Base-by-base conservation (phyloP, 1,140 invertebrate genomes). In the Protaetia brevitarsis region DNA sequence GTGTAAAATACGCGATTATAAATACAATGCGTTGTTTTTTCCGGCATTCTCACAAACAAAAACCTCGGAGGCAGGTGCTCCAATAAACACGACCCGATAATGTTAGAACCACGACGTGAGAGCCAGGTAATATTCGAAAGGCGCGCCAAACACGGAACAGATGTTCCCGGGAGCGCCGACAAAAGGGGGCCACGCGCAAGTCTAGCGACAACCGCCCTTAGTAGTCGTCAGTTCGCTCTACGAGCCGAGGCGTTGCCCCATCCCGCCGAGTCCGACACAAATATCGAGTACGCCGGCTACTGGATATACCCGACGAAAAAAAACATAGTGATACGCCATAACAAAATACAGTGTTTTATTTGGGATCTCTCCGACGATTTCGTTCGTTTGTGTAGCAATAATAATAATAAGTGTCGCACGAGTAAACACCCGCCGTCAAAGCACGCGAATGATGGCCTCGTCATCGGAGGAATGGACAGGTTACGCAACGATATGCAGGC, bases 401-500 rank as follows among this genome's bases (percentile, higher is more conserved):
- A n/a, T n/a, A n/a, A n/a, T n/a, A n/a, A n/a, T n/a, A n/a, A 51
- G 41, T 51, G 41, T 23, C 26, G 41, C 41, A 51, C 41, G 6
- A 51, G 19, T 51, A 23, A 23, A 51, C 41, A 51, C 26, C 11
- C 21, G 21, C 41, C 41, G 11, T 23, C 16, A 11, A 16, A 29
- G 57, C n/a, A 30, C 34, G 30, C 13, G 29, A 56, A 51, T 37
- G 45, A 74, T 74, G 74, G 69, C 69, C 60, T 65, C 37, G 31
- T 61, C n/a, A n/a, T n/a, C 41, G 28, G 74, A 76, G n/a, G 64
- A 61, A 37, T 78, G 76, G 76, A 65, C 69, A 45, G 76, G 72
- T 74, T 79, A 77, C 67, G 75, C 77, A 72, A 78, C 80, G 37
- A 79, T 85, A 37, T 86, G 85, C 75, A 77, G 85, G 56, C 73